These are phyloP conservation scores for Ephialtes manifestator DNA, from an alignment of 2,888 invertebrate species.

Conservation along the genomic window DNA sequence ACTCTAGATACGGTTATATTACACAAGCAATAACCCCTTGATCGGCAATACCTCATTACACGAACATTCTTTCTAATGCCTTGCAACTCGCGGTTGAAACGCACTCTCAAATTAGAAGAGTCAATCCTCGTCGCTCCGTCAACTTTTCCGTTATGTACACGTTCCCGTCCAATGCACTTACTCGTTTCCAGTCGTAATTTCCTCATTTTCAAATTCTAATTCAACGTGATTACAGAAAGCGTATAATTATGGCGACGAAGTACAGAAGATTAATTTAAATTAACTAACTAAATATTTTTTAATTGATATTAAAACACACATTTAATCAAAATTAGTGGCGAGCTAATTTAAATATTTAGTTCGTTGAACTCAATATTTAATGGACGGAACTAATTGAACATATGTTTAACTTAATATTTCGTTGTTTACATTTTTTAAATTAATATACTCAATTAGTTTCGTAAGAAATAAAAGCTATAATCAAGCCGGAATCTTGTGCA, in stretches of 20 bases:
- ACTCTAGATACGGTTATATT: constrained; percentile 54
- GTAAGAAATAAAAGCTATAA: too few relatives aligned
- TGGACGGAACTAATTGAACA: too few relatives aligned
- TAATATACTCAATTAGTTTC: too few relatives aligned
- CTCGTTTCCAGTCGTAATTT: constrained; percentile 18
- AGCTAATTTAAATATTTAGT: too few relatives aligned
- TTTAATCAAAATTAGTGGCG: background rate
- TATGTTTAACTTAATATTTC: too few relatives aligned
- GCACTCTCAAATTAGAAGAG: constrained; percentile 31
- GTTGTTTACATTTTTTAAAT: too few relatives aligned
- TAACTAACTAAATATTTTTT: background rate
- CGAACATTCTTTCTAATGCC: constrained; percentile 19
- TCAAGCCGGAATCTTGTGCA: too few relatives aligned
- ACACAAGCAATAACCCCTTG: constrained; percentile 46
- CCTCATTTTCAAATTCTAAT: constrained; percentile 27
- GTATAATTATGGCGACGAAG: background rate
- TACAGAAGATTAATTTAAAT: background rate
- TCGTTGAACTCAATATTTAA: too few relatives aligned
- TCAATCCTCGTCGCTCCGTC: constrained; percentile 47
- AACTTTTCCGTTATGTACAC: constrained; percentile 44
- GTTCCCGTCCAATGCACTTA: constrained; percentile 16
- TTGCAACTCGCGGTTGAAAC: constrained; percentile 20
- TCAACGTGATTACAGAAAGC: constrained; percentile 22
- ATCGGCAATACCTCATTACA: constrained; percentile 38
- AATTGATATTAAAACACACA: background rate